Base-by-base conservation (phyloP, 2,797 vertebrate species). In the Fistularia tabacaria region DNA sequence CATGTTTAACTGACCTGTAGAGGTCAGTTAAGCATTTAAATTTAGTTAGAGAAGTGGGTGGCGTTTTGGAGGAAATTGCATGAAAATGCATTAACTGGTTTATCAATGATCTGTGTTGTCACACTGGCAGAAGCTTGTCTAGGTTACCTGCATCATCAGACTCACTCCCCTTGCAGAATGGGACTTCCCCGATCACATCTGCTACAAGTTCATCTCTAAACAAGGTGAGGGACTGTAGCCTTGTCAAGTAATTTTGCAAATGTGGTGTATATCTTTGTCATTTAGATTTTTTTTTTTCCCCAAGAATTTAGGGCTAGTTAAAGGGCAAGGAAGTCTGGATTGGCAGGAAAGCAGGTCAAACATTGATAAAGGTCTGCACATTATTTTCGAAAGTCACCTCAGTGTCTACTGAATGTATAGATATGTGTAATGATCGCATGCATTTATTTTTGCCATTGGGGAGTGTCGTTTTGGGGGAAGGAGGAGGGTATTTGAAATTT, bases 101-200 rank as follows among this genome's bases (percentile, higher is more conserved):
- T 14, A 13, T 50, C 6, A 7, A 10, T 48, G 46, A 14, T 57
- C n/a, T 49, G 25, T 66, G 0, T 76, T 62, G 1, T 14, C 52
- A 6, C 55, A 8, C 48, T 66, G 38, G 10, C 74, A 92, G 91
- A 77, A 90, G 85, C 64, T 71, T 91, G 7, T 90, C 85, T 75
- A 86, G 89, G 59, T 76, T 90, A 57, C 86, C 87, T 3, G 61
- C 76, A 3, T 73, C 86, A n/a, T 73, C 84, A 7, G 82, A 83
- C 46, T 46, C 78, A 37, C 49, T 69, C 6, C 11, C 69, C 12
- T 7, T 72, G 41, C 76, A 78, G 51, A 92, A 91, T 59, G 88
- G 88, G 60, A 69, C 65, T 7, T 79, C 79, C 54, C 88, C 82
- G 68, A 56, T 72, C 8, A 76, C 64, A 2, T 51, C 73, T 9